Conservation (phyloP, 2,113 vertebrate genomes). For the Sphyrna mokarran region DNA sequence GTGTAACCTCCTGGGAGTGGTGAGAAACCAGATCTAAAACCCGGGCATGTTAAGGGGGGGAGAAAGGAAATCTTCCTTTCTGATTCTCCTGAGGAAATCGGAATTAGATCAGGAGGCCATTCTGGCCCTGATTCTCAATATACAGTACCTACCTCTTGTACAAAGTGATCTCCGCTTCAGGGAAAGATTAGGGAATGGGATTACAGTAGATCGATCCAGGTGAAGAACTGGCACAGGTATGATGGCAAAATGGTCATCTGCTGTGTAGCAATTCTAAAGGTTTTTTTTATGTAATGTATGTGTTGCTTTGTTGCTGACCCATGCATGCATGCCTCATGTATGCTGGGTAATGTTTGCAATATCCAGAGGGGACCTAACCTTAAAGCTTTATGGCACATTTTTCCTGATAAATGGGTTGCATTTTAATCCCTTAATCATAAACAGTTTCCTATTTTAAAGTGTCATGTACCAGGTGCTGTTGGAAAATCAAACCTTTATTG, state of each 20-base stretch:
- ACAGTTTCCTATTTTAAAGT: background rate
- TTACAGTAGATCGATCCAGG: background rate
- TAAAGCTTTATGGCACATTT: background rate
- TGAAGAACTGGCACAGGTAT: background rate
- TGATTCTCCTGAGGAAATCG: background rate
- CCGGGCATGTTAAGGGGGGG: background rate
- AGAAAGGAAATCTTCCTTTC: background rate
- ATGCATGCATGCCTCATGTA: background rate
- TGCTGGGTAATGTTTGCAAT: background rate
- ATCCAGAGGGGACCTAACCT: background rate
- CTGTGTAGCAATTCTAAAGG: background rate
- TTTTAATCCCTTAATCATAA: background rate
- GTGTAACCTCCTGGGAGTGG: background rate
- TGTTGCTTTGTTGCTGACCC: background rate
- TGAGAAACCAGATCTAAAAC: background rate
- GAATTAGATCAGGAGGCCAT: background rate
- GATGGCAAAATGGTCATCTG: background rate
- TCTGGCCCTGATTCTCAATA: background rate
- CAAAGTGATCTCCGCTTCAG: background rate
- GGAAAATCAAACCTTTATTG: background rate
- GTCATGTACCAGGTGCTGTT: background rate
- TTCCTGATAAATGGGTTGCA: background rate
- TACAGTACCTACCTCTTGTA: slow-evolving; percentile 23
- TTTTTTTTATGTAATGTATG: background rate
- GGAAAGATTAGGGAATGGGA: background rate